Base-by-base conservation (phyloP, 2,113 vertebrate genomes). In the Casuarius casuarius region DNA sequence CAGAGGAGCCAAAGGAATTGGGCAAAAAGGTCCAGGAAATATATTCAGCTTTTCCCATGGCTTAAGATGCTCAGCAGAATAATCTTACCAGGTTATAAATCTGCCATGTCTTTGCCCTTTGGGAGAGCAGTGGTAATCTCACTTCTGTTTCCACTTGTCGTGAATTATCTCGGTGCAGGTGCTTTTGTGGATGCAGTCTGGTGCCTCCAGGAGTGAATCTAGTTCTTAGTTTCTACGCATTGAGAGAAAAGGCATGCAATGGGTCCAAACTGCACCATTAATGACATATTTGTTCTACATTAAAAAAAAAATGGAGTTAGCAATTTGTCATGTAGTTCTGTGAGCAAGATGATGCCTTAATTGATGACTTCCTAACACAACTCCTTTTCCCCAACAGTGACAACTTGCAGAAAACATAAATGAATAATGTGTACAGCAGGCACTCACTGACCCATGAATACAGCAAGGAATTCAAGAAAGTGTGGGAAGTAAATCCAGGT, bases 341-440 rank as follows among this genome's bases (percentile, higher is more conserved):
- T 63, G 29, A 89, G 15, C 19, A 84, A 74, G 61, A 51, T 75
- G 29, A 17, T 63, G 12, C 21, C 94, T 90, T 91, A 90, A 80
- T 58, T 86, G 63, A 78, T 81, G 61, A 40, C 20, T 83, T 72
- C 28, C 66, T 65, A 52, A 94, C 91, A 46, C 14, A 66, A 10
- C 18, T 90, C 22, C 28, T 22, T 92, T 85, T 86, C 31, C 35
- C 12, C 38, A 80, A 22, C 31, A 54, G 23, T 71, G 88, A 77
- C 85, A 90, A 89, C 19, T 59, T 88, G 40, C 29, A 84, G 44
- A 93, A 90, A 93, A 33, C 20, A 58, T 61, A 90, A 90, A 88
- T 54, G 6, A 88, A 83, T 88, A 66, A 82, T 29, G 31, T 72
- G 20, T 48, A 91, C 48, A 82, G 40, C 67, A 91, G 33, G 23